Evolutionary conservation across 2,888 invertebrate species (phyloP).

Genomic region (Linnaemya vulpina): DNA sequence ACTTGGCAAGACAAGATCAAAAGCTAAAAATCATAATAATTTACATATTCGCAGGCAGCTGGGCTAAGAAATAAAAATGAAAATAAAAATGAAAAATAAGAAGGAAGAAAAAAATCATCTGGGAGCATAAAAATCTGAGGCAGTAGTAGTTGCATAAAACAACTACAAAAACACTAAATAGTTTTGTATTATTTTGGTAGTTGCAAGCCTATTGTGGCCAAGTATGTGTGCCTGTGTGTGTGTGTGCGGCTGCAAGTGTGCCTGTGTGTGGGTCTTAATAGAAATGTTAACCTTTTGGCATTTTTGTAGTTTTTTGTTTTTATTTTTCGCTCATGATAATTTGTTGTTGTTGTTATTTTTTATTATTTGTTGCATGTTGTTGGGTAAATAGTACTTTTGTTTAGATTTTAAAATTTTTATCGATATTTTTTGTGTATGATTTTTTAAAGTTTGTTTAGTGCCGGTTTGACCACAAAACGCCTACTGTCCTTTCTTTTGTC

Average conservation of each 20-base stretch:
- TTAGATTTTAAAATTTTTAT: conserved; percentile 63
- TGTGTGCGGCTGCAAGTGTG: background rate
- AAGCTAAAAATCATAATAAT: conserved; percentile 72
- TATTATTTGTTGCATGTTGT: conserved; percentile 50
- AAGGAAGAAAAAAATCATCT: background rate
- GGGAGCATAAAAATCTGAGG: conserved; percentile 2
- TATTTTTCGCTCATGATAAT: conserved; percentile 16
- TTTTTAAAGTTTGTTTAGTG: conserved; percentile 19
- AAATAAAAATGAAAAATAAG: background rate
- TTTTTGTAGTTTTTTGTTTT: conserved; percentile 54
- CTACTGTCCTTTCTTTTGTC: conserved; percentile 70
- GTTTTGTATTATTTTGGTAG: conserved; percentile 21
- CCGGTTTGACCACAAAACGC: conserved; percentile 69
- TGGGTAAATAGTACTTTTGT: conserved; percentile 41
- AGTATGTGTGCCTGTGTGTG: background rate
- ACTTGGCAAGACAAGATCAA: conserved; percentile 67
- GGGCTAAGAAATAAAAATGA: conserved; percentile 40
- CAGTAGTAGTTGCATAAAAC: conserved; percentile 31
- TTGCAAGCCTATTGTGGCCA: conserved; percentile 8
- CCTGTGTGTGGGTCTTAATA: conserved; percentile 74
- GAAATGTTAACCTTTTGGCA: conserved; percentile 79
- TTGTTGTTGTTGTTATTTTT: conserved; percentile 24
- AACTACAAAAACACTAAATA: conserved; percentile 9
- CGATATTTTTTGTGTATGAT: background rate
- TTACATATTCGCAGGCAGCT: conserved; percentile 72